Evolutionary conservation across 2,113 vertebrate species (phyloP).

Genomic region (Capreolus pygargus): DNA sequence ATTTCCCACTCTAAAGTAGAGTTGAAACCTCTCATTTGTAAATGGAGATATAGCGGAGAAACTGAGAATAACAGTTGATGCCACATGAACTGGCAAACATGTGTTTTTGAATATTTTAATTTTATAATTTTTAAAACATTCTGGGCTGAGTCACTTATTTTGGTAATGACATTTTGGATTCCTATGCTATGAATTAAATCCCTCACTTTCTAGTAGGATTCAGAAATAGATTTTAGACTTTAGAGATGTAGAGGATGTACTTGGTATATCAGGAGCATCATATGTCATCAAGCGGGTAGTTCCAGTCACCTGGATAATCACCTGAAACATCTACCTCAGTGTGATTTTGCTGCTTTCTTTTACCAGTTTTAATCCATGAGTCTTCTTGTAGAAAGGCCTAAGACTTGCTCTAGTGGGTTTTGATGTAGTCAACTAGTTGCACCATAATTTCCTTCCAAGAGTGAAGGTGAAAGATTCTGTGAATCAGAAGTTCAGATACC

Average conservation of each 20-base stretch:
- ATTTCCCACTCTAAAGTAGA: conserved; percentile 22
- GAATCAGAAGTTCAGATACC: neutral
- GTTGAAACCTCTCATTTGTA: conserved; percentile 49
- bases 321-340: neutral
- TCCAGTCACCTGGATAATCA: neutral
- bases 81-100: conserved; percentile 48
- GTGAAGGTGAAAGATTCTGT: neutral
- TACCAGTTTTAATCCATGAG: neutral
- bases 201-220: conserved; percentile 39
- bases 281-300: neutral
- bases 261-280: neutral
- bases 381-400: neutral
- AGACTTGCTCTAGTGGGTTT: neutral
- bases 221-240: conserved; percentile 49
- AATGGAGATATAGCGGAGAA: conserved; percentile 24
- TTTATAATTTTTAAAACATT: conserved; percentile 58
- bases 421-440: neutral
- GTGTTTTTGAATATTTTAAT: conserved; percentile 60
- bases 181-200: conserved; percentile 41
- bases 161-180: conserved; percentile 59
- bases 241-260: neutral
- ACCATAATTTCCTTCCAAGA: neutral
- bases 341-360: neutral
- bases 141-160: conserved; percentile 54
- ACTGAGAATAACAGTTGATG: conserved; percentile 35